Evolutionary conservation across 2,113 vertebrate species (phyloP).

Genomic region (Engystomops pustulosus): DNA sequence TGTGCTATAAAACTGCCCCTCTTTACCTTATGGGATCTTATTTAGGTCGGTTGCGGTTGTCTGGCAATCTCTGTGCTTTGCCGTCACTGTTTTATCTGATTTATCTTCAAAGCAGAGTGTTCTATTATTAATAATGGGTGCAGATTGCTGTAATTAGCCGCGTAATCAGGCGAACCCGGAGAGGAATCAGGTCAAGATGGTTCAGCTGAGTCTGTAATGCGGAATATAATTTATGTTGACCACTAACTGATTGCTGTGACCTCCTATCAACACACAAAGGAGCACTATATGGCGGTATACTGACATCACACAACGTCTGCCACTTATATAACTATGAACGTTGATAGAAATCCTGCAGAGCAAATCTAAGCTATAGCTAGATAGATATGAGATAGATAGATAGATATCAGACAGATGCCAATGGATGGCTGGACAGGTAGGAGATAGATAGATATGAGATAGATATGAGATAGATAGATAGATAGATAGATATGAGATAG

Average conservation of each 20-base stretch:
- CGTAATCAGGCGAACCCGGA: background rate
- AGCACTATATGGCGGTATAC: background rate
- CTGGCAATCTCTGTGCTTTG: background rate
- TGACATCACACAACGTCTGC: background rate
- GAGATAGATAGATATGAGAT: too few relatives aligned
- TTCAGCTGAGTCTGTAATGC: background rate
- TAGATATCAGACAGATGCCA: too few relatives aligned
- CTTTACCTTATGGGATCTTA: too few relatives aligned
- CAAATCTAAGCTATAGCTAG: background rate
- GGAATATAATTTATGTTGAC: constrained; percentile 5
- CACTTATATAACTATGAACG: background rate
- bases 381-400: too few relatives aligned
- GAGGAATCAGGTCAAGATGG: background rate
- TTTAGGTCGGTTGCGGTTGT: too few relatives aligned
- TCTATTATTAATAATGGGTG: background rate
- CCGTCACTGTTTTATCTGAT: background rate
- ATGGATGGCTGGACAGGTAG: too few relatives aligned
- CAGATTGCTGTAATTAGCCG: constrained; percentile 3
- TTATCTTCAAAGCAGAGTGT: background rate
- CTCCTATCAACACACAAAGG: background rate
- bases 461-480: too few relatives aligned
- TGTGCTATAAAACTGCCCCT: background rate
- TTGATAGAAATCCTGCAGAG: background rate
- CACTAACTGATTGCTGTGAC: background rate
- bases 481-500: too few relatives aligned